These are phyloP conservation scores for Elegia similella DNA, from an alignment of 2,888 invertebrate genomes.

Conservation along the genomic window DNA sequence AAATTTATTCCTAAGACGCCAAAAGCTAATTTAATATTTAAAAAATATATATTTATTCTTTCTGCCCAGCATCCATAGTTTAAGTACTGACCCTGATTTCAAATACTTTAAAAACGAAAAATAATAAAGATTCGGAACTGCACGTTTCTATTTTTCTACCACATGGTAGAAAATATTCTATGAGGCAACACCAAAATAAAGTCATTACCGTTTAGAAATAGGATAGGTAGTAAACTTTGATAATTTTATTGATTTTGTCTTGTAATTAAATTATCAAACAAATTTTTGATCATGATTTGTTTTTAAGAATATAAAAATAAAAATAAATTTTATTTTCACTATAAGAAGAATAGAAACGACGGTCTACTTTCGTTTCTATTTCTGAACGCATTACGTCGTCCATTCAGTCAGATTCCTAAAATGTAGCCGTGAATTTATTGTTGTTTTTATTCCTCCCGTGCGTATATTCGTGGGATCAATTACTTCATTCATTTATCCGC, in stretches of 20 bases:
- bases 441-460: slow-evolving; percentile 55
- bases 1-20: no score
- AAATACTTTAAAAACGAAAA: neutral
- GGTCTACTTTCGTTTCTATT: slow-evolving; percentile 17
- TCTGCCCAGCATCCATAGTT: no score
- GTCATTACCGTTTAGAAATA: slow-evolving; percentile 19
- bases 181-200: slow-evolving; percentile 15
- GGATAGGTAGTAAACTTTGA: neutral
- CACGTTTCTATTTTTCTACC: slow-evolving; percentile 10
- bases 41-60: no score
- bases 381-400: slow-evolving; percentile 30
- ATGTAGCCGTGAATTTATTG: slow-evolving; percentile 59
- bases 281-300: neutral
- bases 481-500: slow-evolving; percentile 39
- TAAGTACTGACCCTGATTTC: no score
- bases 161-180: neutral
- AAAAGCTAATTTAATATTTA: no score
- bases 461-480: slow-evolving; percentile 52
- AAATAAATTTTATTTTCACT: neutral
- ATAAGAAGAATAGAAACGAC: neutral
- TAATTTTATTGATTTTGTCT: neutral
- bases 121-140: neutral
- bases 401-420: slow-evolving; percentile 41
- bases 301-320: neutral
- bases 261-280: neutral